Evolutionary conservation across 2,113 vertebrate genomes (phyloP), one percentile per base, ranked within the genome.

Genomic region (Lasiurus cinereus): DNA sequence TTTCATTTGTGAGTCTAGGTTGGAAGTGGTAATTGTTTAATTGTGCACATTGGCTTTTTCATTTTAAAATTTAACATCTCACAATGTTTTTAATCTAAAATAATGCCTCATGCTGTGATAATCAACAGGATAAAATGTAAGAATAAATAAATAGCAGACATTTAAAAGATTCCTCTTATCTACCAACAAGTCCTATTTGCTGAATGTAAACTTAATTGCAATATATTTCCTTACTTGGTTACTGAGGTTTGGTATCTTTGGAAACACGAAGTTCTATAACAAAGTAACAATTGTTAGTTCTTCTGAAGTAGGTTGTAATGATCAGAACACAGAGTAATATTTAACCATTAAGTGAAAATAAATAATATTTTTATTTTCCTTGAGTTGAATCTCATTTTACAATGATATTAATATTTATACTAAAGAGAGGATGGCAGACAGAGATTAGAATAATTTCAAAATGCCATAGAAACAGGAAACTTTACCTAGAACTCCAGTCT

Each of bases 141-240:
- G 95, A 97, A 97, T 95, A 97, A 96, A 97, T 93, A 78, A 95
- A 95, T 80, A 93, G 84, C 36, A 33, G 77, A 67, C 36, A n/a
- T 93, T 90, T 97, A 88, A 97, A 96, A 90, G 9, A 95, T 96
- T 97, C 70, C 27, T 97, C 78, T 98, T 98, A 97, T 98, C 96
- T 98, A 92, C 88, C 78, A 98, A 93, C 59, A 97, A 96, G 85
- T 96, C 85, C 87, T 96, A 96, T 98, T 80, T 96, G 80, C 84
- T 93, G 93, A 97, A 97, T 96, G 18, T 83, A 97, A 98, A 97
- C 52, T 96, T 98, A 98, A 97, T 98, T 98, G 93, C 94, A 97
- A 96, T 97, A 72, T 94, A 98, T 98, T 98, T 98, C 66, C 82
- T 97, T 98, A 98, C 98, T 96, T 98, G 89, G 70, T 95, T 95